Conservation (phyloP, 30 jellyfish, hydroid and myxozoan species). For the Hydractinia symbiolongicarpus region DNA sequence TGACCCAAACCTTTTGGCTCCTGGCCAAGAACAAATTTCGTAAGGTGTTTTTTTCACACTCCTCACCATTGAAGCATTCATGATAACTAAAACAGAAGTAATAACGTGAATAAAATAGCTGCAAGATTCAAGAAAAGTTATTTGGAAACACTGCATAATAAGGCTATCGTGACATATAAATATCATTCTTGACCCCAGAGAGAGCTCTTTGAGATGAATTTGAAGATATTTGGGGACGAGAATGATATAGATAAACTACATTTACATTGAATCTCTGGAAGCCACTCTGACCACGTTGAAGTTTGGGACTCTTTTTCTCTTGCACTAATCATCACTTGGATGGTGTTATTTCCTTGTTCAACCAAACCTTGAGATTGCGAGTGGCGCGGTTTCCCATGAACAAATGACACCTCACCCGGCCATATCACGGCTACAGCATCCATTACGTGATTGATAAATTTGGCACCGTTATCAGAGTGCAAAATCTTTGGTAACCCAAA, state of each 20-base stretch:
- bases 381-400: conserved; percentile 32
- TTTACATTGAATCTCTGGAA: conserved; percentile 16
- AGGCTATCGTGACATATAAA: too few relatives aligned
- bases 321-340: conserved; percentile 14
- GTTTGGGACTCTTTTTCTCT: conserved; percentile 1
- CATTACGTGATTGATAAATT: neutral
- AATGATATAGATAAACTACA: neutral
- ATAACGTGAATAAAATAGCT: too few relatives aligned
- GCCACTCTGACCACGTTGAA: neutral
- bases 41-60: too few relatives aligned
- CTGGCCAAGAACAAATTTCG: too few relatives aligned
- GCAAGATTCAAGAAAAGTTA: too few relatives aligned
- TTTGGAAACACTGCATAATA: too few relatives aligned
- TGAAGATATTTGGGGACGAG: too few relatives aligned
- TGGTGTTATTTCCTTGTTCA: conserved; percentile 25
- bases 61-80: too few relatives aligned
- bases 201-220: too few relatives aligned
- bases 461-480: conserved; percentile 3
- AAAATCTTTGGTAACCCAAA: conserved; percentile 9
- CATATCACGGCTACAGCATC: conserved; percentile 15
- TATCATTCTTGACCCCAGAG: too few relatives aligned
- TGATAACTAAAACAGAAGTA: too few relatives aligned
- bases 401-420: conserved; percentile 27
- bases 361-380: conserved; percentile 29
- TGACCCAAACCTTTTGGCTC: too few relatives aligned